phyloP scores from a whole-genome alignment of 2,113 vertebrate species.

The Daubentonia madagascariensis region DNA sequence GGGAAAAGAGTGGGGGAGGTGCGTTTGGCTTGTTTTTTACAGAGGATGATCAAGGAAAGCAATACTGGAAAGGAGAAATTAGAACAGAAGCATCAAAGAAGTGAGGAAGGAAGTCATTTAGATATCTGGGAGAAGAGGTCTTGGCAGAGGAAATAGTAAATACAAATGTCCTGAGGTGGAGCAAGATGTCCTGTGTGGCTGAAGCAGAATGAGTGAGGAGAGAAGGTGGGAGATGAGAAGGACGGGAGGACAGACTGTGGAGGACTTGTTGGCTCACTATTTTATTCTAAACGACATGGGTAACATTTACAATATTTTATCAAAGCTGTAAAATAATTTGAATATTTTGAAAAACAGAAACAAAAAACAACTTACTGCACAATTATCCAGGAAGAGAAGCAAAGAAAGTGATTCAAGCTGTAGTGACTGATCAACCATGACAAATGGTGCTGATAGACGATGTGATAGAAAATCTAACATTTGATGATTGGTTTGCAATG shows the following conservation, averaged over 20 bases:
- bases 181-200: not conserved
- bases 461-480: not conserved
- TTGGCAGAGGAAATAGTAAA: not conserved
- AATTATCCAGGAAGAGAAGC: not conserved
- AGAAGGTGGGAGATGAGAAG: not conserved
- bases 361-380: not conserved
- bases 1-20: not conserved
- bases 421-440: not conserved
- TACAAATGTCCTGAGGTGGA: not conserved
- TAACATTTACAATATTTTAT: not conserved
- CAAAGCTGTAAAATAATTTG: not conserved
- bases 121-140: not conserved
- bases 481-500: not conserved
- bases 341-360: constrained; percentile 12
- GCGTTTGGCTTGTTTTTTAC: not conserved
- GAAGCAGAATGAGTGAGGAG: not conserved
- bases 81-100: not conserved
- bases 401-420: not conserved
- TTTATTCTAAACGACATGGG: not conserved
- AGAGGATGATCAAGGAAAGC: not conserved
- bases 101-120: not conserved
- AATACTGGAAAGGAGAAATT: not conserved
- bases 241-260: too few species aligned
- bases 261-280: not conserved
- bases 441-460: not conserved